Base-by-base conservation (phyloP, 1,140 invertebrate genomes). In the Heliconius himera region DNA sequence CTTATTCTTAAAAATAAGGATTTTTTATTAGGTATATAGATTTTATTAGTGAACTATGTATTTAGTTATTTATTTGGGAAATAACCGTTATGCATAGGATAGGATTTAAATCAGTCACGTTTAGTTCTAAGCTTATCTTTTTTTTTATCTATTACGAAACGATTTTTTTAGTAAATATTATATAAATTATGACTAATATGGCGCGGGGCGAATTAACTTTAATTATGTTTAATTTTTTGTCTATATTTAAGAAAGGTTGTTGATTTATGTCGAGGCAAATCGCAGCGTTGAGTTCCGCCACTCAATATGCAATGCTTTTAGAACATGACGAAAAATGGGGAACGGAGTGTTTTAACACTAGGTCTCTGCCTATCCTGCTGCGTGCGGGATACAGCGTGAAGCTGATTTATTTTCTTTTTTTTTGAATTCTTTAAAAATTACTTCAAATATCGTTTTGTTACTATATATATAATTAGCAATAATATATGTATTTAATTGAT, bases 1-100 rank as follows among this genome's bases (percentile, higher is more conserved):
- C 91, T 92, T 92, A 92, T 92, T 92, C 82, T 81, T 83, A 80
- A 82, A 82, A 89, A 92, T 93, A 93, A 92, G 90, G 90, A 86
- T 84, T 84, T 26, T 84, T 83, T 85, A 89, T 84, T 83, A 87
- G 86, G 90, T 93, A 91, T 93, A 91, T 89, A 84, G 85, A 85
- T 83, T 80, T 81, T 85, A 82, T 83, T 70, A 82, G 60, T 82
- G 81, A 78, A 85, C 89, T 90, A 87, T 91, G 90, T 91, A 91
- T 91, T 83, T 90, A 88, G 89, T 91, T 91, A 92, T 91, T 93
- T 92, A 92, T 92, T 92, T 56, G 80, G 76, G 85, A 89, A 90
- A 90, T 91, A 91, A 90, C 87, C 81, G 88, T 89, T 86, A 89
- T 90, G 87, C 88, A 91, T 91, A 91, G 85, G 73, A 85, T 86